A percentile compares a stretch with the other conserved stretches of the same genome.
These are phyloP conservation scores for Xerus inauris DNA, from an alignment of 2,113 vertebrate genomes.

Conservation along the genomic window DNA sequence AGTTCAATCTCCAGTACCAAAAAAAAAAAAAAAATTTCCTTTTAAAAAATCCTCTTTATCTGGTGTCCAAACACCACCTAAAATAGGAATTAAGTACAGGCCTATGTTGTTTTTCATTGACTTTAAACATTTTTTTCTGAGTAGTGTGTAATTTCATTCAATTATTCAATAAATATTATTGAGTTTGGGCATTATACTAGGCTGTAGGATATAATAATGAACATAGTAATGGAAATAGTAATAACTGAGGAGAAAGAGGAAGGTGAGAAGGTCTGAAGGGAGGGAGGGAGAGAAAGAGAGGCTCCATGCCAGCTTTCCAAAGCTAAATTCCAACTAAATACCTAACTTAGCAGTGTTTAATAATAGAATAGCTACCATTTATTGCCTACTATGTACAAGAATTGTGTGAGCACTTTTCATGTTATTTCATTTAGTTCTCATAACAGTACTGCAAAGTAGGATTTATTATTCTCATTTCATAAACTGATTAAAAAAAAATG, in stretches of 20 bases:
- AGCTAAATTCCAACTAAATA: background rate
- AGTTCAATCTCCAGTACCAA: too few species aligned
- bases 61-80: background rate
- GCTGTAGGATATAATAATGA: background rate
- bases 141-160: slow-evolving; percentile 37
- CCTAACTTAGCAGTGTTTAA: background rate
- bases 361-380: background rate
- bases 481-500: background rate
- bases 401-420: background rate
- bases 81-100: slow-evolving; percentile 44
- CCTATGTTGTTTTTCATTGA: background rate
- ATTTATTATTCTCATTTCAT: background rate
- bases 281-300: background rate
- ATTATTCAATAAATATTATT: slow-evolving; percentile 21
- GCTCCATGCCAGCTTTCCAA: background rate
- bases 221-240: slow-evolving; percentile 14
- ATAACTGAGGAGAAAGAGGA: background rate
- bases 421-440: slow-evolving; percentile 15
- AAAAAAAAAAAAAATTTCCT: too few species aligned
- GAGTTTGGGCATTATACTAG: background rate
- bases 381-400: background rate
- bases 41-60: background rate
- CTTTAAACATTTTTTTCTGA: slow-evolving; percentile 19
- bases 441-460: background rate
- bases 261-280: background rate